Base-by-base conservation (phyloP, 2,888 invertebrate genomes). In the Allacma fusca region DNA sequence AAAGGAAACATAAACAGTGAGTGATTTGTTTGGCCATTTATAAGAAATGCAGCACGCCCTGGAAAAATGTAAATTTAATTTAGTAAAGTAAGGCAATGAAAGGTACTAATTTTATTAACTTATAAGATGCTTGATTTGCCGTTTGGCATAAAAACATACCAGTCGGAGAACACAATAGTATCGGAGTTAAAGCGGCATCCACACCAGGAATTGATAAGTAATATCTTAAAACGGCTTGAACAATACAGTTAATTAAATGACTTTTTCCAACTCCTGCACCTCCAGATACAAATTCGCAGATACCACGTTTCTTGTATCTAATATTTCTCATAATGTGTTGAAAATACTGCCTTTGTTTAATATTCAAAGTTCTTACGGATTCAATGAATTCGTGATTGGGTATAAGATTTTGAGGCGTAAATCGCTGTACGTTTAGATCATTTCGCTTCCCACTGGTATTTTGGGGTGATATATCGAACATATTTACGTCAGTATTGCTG, bases 251-350 rank as follows among this genome's bases (percentile, higher is more conserved):
- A 12, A 86, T 85, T 0, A 84, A 70, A 26, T 75, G 81, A 73
- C 84, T 85, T 81, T 85, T 85, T 9, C 85, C 85, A 21, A 85
- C 85, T 7, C 85, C 85, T 9, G 85, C 85, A 57, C 82, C 81
- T 9, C 84, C 85, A 79, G 77, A 79, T 12, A 85, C 69, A 79
- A 84, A 85, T 23, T 81, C 78, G 76, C 74, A 77, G 75, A 84
- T 79, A 34, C 81, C 73, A 4, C 50, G 1, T 1, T 43, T 7
- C 0, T 16, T 23, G 7, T 50, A 65, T 16, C 75, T 76, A 0
- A 78, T 5, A 0, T 26, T 1, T 40, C 78, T 65, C 4, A 81
- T 23, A 1, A 69, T 23, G 9, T 75, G 26, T 1, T 59, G 16
- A 5, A 81, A 77, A 19, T 80, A 69, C 1, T 26, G 50, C 13